Base-by-base conservation (phyloP, 1,140 invertebrate genomes). In the Homarus americanus region DNA sequence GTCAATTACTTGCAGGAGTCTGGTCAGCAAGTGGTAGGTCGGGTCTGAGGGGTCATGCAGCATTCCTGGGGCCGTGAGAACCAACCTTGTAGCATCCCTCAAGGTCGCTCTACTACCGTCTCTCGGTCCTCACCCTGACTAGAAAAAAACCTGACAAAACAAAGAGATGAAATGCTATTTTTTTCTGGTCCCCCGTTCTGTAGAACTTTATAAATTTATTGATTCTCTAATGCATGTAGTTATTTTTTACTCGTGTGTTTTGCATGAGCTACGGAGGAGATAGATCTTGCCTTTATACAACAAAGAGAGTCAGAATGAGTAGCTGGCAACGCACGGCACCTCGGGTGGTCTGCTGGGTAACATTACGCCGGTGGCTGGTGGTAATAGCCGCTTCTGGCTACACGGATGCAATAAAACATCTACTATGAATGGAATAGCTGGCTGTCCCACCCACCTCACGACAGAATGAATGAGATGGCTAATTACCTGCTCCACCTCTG, bases 1-100 rank as follows among this genome's bases (percentile, higher is more conserved):
- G 83, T 73, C 72, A 86, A 86, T 58, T 75, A 41, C 69, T n/a
- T 72, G 82, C 82, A 86, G 72, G 10, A 69, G 66, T 86, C 72
- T 86, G 83, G 83, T 75, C 72, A 76, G 72, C 72, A 76, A 73
- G 44, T 85, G 83, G 69, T 7, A 53, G 83, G 72, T 32, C 41
- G 83, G 72, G 83, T 86, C 83, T 12, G 10, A 38, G 72, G 41
- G 83, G 41, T 80, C 78, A 80, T 40, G 58, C 28, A 73, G 72
- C 82, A 86, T 86, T 86, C 83, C 83, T 34, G 73, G 69, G 83
- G 83, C 72, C 83, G 83, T 86, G 83, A 36, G 83, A 86, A 86
- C 38, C 28, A 75, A 76, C 83, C 83, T 86, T 86, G 83, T 49
- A 73, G 72, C 83, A 75, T 69, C 83, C 83, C 20, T 73, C 83